Evolutionary conservation across 2,113 vertebrate species (phyloP), one percentile per base, ranked within the genome.

Genomic region (Podarcis raffonei): DNA sequence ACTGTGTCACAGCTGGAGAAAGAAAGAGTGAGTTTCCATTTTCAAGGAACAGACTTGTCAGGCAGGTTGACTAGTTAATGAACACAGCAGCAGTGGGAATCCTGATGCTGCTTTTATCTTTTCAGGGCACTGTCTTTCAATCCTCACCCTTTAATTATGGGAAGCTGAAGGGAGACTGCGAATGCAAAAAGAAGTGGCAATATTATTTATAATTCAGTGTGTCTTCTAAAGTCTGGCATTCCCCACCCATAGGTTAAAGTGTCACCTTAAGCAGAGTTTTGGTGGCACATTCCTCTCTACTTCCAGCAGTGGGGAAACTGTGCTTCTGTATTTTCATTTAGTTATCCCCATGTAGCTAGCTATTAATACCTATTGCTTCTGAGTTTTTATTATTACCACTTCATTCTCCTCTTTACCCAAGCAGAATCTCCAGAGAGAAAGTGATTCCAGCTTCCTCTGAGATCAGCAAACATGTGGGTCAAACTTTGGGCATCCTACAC

Each of bases 311-410:
- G 0, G 23, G 76, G 76, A 48, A 71, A 27, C 20, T 4, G 81
- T 22, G 59, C 76, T 92, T 88, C 25, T 89, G 92, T 89, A 8
- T 92, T 93, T 93, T 89, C 90, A 84, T 82, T 11, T 42, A 4
- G 27, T 91, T 91, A 93, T 90, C 90, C 92, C 91, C 30, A 48
- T 0, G 4, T 27, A 23, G 71, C 92, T 35, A 8, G 77, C 91
- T 95, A 90, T 86, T 91, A 88, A 91, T 92, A 90, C 91, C 92
- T 94, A 89, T 93, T 93, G 89, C 87, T 86, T 83, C 4, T 94
- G 92, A 94, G 91, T 92, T 0, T 79, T 92, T 91, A 92, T 87
- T 7, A 11, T 37, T 12, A 2, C 91, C 48, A 48, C 48, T 89
- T 15, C 92, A 93, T 92, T 95, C 90, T 87, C 83, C 22, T 8